Evolutionary conservation across 2,797 vertebrate genomes (phyloP).

Genomic region (Peromyscus nudipes): DNA sequence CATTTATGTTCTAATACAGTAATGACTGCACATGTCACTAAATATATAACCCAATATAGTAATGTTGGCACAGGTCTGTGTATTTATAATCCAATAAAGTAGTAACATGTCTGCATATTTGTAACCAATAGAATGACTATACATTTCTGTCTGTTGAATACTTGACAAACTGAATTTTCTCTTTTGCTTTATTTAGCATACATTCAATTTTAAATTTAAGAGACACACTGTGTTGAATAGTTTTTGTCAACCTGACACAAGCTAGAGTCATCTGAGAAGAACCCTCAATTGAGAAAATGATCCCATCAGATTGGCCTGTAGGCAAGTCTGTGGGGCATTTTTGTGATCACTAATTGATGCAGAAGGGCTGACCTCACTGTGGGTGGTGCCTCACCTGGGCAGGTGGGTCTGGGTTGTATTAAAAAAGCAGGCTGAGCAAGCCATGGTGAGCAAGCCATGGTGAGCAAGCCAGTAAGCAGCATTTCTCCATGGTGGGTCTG

Average conservation of each 20-base stretch:
- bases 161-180: slow-evolving; percentile 29
- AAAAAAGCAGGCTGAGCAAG: not conserved
- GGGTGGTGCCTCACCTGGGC: not conserved
- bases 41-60: not conserved
- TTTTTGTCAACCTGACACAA: not conserved
- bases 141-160: not conserved
- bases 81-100: not conserved
- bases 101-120: not conserved
- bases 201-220: slow-evolving; percentile 39
- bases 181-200: slow-evolving; percentile 9
- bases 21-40: not conserved
- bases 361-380: not conserved
- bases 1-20: not conserved
- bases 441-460: not conserved
- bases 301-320: not conserved
- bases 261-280: not conserved
- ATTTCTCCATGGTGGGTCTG: not conserved
- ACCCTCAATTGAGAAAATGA: not conserved
- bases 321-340: not conserved
- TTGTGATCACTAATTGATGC: not conserved
- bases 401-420: not conserved
- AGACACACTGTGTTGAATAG: not conserved
- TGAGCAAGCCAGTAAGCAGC: not conserved
- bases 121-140: not conserved
- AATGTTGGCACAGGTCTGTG: not conserved